Percentiles rank a stretch among this genome's conserved stretches.
Conservation (phyloP, 2,888 invertebrate species). For the Drosophila kuntzei region DNA sequence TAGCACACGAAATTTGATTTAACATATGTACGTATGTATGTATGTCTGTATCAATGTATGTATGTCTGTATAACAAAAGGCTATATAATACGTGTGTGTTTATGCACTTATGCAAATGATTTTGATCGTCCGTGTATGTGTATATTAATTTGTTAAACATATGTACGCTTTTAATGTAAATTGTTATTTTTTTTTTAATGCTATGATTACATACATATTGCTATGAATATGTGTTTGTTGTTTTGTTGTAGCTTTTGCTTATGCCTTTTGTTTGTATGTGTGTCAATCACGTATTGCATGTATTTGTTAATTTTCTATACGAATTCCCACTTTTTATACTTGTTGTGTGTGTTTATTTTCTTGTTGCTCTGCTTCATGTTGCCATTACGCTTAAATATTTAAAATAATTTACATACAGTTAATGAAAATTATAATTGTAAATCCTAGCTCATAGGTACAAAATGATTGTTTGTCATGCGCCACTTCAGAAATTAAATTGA, state of each 20-base stretch:
- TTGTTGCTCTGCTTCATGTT: slow-evolving; percentile 35
- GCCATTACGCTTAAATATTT: slow-evolving; percentile 49
- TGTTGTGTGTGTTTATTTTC: slow-evolving; percentile 29
- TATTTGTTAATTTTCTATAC: slow-evolving; percentile 17
- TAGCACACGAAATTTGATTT: slow-evolving; percentile 45
- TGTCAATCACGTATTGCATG: slow-evolving; percentile 16
- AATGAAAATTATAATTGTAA: slow-evolving; percentile 45
- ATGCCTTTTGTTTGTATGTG: slow-evolving; percentile 7
- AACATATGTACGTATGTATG: slow-evolving; percentile 42
- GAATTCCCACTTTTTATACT: slow-evolving; percentile 19
- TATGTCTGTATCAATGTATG: slow-evolving; percentile 26
- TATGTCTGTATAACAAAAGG: slow-evolving; percentile 41
- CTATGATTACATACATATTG: slow-evolving; percentile 18
- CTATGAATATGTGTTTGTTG: slow-evolving; percentile 1
- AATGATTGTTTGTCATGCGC: slow-evolving; percentile 55
- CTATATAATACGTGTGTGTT: slow-evolving; percentile 23
- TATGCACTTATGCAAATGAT: slow-evolving; percentile 24
- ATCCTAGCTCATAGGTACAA: slow-evolving; percentile 59
- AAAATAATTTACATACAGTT: slow-evolving; percentile 62
- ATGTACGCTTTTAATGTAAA: slow-evolving; percentile 3
- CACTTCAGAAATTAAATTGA: slow-evolving; percentile 24
- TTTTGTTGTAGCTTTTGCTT: background rate
- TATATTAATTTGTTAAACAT: slow-evolving; percentile 9
- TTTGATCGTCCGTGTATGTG: slow-evolving; percentile 11
- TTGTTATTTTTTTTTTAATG: slow-evolving; percentile 9